These are phyloP conservation scores for Canis aureus DNA, from an alignment of 2,113 vertebrate genomes.

Conservation along the genomic window DNA sequence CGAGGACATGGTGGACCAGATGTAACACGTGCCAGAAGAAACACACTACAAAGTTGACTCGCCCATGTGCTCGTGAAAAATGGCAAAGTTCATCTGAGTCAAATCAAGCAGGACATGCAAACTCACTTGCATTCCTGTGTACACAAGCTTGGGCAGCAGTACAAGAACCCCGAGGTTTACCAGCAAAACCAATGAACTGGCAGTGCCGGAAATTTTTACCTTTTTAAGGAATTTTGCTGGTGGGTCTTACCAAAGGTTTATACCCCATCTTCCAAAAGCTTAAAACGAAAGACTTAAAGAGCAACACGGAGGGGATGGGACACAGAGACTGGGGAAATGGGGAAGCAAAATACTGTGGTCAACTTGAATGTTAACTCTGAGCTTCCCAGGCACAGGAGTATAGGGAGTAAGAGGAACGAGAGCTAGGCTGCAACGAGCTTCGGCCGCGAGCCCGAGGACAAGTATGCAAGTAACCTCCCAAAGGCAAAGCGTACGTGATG, in stretches of 20 bases:
- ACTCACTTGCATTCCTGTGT: not conserved
- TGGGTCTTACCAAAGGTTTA: not conserved
- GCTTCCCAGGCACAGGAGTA: not conserved
- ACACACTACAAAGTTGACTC: not conserved
- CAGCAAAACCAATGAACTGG: not conserved
- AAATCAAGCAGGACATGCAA: not conserved
- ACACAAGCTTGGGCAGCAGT: not conserved
- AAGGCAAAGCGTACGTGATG: accelerated
- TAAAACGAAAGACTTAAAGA: not conserved
- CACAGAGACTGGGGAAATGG: not conserved
- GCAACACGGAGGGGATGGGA: not conserved
- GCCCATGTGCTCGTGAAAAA: not conserved
- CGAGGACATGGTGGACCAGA: not conserved
- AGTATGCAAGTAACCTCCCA: not conserved
- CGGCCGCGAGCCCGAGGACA: not conserved
- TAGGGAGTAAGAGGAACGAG: not conserved
- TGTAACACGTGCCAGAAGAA: not conserved
- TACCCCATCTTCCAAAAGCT: not conserved
- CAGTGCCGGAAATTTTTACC: not conserved
- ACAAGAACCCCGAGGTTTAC: no score
- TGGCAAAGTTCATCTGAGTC: not conserved
- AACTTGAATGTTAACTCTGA: not conserved
- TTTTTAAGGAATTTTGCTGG: not conserved
- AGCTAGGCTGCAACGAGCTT: accelerated
- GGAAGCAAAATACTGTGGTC: not conserved